Evolutionary conservation across 2,113 vertebrate genomes (phyloP).

Genomic region (Tyto alba): DNA sequence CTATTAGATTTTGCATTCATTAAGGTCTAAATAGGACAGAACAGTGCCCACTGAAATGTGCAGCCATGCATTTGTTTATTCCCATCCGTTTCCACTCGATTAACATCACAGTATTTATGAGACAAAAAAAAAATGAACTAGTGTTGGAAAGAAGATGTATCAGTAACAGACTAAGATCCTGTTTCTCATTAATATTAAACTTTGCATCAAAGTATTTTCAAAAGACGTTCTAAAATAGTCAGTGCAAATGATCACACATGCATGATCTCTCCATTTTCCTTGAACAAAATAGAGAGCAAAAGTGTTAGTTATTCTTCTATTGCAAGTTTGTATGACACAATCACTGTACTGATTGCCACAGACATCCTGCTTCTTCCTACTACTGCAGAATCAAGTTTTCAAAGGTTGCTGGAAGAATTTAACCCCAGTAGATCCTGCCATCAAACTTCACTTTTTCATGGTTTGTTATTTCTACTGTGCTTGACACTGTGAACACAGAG

Average conservation of each 20-base stretch:
- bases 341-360: background rate
- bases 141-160: background rate
- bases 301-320: background rate
- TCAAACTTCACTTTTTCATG: conserved; percentile 18
- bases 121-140: background rate
- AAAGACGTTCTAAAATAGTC: background rate
- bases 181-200: background rate
- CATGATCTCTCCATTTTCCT: background rate
- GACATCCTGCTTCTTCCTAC: background rate
- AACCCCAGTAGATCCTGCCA: conserved; percentile 31
- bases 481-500: conserved; percentile 48
- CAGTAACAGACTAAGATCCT: background rate
- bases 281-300: background rate
- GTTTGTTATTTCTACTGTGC: conserved; percentile 26
- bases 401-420: conserved; percentile 55
- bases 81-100: background rate
- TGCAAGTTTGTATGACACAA: background rate
- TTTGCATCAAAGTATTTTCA: background rate
- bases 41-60: background rate
- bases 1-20: background rate
- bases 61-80: background rate
- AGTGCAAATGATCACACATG: background rate
- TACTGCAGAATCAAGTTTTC: background rate
- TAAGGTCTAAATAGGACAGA: background rate
- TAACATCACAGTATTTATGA: background rate